Base-by-base conservation (phyloP, 1,140 invertebrate genomes). In the Drosophila pallidifrons region DNA sequence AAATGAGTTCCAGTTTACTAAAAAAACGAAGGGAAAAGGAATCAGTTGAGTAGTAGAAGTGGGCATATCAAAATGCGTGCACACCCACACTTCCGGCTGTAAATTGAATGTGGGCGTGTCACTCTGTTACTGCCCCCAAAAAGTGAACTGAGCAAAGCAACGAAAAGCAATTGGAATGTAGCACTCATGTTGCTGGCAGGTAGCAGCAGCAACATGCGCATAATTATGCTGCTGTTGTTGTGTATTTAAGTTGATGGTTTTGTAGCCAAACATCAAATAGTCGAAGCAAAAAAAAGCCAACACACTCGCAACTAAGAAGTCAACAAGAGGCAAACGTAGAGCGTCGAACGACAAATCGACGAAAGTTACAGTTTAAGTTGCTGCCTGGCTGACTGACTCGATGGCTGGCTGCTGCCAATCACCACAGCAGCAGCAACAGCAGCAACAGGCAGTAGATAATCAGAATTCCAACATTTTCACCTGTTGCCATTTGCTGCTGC, bases 331-430 rank as follows among this genome's bases (percentile, higher is more conserved):
- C 57, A 38, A 75, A 64, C 45, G 69, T 60, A 55, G 77, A 72
- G 58, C 61, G 51, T 68, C 80, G 65, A 73, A 89, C 85, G 85
- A 88, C 85, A 88, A 88, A 88, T 89, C 85, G 85, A 76, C 82
- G 85, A 88, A 88, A 88, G 85, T 88, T 88, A 88, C 85, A 88
- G 85, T 89, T 88, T 88, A 88, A 88, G 85, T 88, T 88, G 82
- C 70, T 70, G 57, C 20, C 65, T 64, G 66, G 7, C 38, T 41
- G 25, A 57, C 41, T 55, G 77, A 32, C 32, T 32, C 32, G 32
- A 32, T 32, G 35, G 35, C 41, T 43, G 25, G 63, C 43, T 55
- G 77, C 51, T 54, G 51, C 51, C 51, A 54, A 54, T 54, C 51
- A 54, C 51, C 51, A 28, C 65, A 63, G 54, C 63, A 59, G 68